Evolutionary conservation across 1,140 invertebrate genomes (phyloP).

Genomic region (Whitmania pigra): DNA sequence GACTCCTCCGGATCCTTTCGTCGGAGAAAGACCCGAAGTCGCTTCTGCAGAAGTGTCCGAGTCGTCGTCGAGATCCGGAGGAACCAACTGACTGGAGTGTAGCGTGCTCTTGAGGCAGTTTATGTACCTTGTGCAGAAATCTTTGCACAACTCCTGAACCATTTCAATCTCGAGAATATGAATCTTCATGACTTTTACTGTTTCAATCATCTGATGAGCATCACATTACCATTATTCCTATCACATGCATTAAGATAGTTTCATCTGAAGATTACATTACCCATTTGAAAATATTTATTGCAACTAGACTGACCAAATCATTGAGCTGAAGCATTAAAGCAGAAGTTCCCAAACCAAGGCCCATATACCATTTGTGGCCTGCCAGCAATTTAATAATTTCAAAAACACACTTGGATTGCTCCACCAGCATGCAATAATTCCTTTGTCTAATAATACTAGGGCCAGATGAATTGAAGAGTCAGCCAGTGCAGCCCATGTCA

Average conservation of each 20-base stretch:
- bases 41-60: constrained; percentile 1
- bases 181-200: constrained; percentile 42
- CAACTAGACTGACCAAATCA: not conserved
- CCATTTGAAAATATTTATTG: not conserved
- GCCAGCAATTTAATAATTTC: too few species aligned
- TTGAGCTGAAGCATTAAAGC: too few species aligned
- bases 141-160: constrained; percentile 43
- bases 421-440: too few species aligned
- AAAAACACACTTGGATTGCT: too few species aligned
- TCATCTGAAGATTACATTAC: constrained; percentile 7
- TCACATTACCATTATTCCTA: constrained; percentile 7
- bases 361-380: too few species aligned
- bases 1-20: constrained; percentile 27
- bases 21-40: not conserved
- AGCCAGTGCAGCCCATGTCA: too few species aligned
- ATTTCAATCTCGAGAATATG: constrained; percentile 43
- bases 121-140: constrained; percentile 42
- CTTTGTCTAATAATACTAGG: too few species aligned
- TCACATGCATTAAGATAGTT: constrained; percentile 9
- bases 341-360: too few species aligned
- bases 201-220: constrained; percentile 39
- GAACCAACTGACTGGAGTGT: constrained; percentile 18
- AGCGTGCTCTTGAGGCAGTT: constrained; percentile 34
- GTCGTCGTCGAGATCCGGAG: constrained; percentile 17
- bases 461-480: too few species aligned